Base-by-base conservation (phyloP, 2,113 vertebrate species). In the Boulengeromyrus knoepffleri region DNA sequence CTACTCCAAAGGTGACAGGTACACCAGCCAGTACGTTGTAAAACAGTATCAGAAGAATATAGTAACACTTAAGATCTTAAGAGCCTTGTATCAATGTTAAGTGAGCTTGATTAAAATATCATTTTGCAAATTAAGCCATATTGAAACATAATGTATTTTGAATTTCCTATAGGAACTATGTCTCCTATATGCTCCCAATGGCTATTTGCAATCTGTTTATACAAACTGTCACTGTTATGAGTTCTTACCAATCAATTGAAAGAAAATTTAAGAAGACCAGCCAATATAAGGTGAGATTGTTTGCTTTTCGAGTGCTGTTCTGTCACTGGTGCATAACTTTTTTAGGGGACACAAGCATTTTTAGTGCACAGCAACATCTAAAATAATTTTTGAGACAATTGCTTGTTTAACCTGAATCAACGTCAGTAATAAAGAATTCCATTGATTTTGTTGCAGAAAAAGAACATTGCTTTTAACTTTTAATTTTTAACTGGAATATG, bases 1-100 rank as follows among this genome's bases (percentile, higher is more conserved):
- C 93, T 98, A 98, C 92, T 97, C 95, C 94, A 98, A 95, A 92
- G 97, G 97, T 91, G 97, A 98, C 96, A 97, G 97, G 99, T 99
- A 93, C 93, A 19, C 1, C 56, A 52, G 24, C 31, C 58, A 74
- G 62, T 3, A 66, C 12, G 6, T 15, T 70, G 39, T n/a, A 70
- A 70, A 85, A 66, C 42, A 88, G 56, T 62, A 12, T 46, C 36
- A 39, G 50, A 21, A 74, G 42, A 17, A n/a, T 66, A 70, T 27
- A 47, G 12, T 8, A 88, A 47, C n/a, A 27, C 62, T 66, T 66
- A 66, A 13, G 9, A 70, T 70, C 62, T 2, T 21, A 70, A 13
- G n/a, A 31, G 62, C 62, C 62, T 31, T 31, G 10, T 31, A 10
- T 70, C 9, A 70, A 31, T 70, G 62, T 70, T 70, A 70, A 70